Conservation (phyloP, 2,113 vertebrate genomes). For the Alectura lathami region DNA sequence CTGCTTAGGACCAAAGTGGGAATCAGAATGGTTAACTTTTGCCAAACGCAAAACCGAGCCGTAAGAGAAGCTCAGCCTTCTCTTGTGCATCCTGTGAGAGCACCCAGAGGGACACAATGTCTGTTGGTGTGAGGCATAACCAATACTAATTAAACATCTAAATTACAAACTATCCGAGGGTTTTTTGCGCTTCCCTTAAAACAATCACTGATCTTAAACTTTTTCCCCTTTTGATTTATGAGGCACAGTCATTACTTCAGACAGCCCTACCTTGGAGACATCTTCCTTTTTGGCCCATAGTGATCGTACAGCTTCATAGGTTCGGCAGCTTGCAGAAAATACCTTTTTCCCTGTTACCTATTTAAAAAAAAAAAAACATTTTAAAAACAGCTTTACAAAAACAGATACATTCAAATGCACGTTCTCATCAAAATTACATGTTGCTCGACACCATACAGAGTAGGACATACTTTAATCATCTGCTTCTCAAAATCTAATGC, state of each 20-base stretch:
- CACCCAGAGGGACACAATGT: accelerated
- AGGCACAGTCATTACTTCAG: neutral
- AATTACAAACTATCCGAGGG: neutral
- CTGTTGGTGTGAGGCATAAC: neutral
- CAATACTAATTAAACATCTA: neutral
- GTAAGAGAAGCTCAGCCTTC: neutral
- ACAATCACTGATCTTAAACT: neutral
- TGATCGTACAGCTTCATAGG: conserved; percentile 69
- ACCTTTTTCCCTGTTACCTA: conserved; percentile 74
- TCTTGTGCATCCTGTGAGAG: neutral
- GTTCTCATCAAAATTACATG: no score
- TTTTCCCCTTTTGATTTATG: neutral
- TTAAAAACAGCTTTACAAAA: neutral
- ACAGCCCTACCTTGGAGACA: conserved; percentile 61
- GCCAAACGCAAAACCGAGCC: neutral
- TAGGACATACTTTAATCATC: neutral
- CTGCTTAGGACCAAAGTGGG: neutral
- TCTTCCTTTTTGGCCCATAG: conserved; percentile 72
- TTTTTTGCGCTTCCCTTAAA: neutral
- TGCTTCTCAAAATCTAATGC: neutral
- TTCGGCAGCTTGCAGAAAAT: conserved; percentile 73
- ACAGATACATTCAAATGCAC: neutral
- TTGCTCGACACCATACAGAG: neutral
- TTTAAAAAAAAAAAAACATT: neutral
- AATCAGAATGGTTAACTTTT: neutral